Conservation (phyloP, 2,113 vertebrate genomes). For the Callaeas wilsoni region DNA sequence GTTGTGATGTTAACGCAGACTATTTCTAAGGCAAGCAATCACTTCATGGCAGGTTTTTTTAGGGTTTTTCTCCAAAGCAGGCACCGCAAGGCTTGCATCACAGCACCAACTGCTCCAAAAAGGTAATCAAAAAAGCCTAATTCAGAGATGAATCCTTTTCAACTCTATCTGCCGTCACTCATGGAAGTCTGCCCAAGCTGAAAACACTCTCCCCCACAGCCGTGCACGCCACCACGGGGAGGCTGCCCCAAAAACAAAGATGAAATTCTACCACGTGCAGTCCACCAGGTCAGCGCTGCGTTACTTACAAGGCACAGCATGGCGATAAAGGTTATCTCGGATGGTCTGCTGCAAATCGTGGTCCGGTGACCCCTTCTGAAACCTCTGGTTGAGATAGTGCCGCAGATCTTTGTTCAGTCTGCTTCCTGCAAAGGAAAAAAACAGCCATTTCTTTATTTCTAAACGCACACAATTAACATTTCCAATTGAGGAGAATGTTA, state of each 20-base stretch:
- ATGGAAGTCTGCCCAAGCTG: neutral
- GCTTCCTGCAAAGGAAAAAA: constrained; percentile 77
- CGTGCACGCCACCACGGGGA: neutral
- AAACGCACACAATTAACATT: neutral
- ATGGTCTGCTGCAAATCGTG: constrained; percentile 96
- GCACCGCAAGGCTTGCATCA: neutral
- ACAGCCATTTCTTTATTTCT: constrained; percentile 47
- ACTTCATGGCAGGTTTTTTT: neutral
- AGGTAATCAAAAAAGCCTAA: neutral
- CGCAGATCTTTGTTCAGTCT: constrained; percentile 95
- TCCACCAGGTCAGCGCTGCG: neutral
- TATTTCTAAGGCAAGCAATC: neutral
- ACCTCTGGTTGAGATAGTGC: constrained; percentile 92
- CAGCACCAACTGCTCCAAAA: neutral
- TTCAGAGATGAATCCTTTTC: neutral
- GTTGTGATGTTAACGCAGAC: neutral
- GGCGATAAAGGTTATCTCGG: constrained; percentile 94
- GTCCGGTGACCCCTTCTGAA: constrained; percentile 94
- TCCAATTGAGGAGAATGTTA: constrained; percentile 1
- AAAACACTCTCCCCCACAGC: neutral
- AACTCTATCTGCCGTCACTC: neutral
- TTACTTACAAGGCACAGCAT: constrained; percentile 98
- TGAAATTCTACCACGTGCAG: neutral
- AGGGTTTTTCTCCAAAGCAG: neutral
- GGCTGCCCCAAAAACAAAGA: neutral